A percentile compares a stretch with the other conserved stretches of the same genome.
phyloP scores from a whole-genome alignment of 2,797 vertebrate species.

The Columba guinea region DNA sequence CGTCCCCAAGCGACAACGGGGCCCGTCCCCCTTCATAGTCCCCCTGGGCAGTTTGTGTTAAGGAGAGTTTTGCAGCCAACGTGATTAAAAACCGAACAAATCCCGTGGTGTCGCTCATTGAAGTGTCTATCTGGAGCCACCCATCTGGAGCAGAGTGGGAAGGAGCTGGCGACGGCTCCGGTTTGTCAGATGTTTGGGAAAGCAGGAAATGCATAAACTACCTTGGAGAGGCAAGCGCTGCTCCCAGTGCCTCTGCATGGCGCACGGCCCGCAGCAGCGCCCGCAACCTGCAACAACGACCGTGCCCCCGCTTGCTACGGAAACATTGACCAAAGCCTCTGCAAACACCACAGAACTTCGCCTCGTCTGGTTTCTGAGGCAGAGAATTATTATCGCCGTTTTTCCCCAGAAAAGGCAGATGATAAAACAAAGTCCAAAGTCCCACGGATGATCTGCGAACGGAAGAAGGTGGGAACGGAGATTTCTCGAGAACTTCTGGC shows the following conservation, averaged over 20 bases:
- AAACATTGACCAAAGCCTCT: neutral
- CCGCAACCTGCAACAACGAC: neutral
- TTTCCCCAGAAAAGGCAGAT: neutral
- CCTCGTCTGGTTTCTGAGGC: neutral
- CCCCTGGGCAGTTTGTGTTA: neutral
- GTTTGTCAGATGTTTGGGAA: neutral
- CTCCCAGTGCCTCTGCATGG: neutral
- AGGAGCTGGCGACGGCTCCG: neutral
- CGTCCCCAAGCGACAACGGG: rapidly evolving
- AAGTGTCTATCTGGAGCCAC: neutral
- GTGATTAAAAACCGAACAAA: rapidly evolving
- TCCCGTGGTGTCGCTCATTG: neutral
- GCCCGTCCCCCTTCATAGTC: rapidly evolving
- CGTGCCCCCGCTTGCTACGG: neutral
- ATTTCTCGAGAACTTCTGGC: constrained; percentile 13
- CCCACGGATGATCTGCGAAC: neutral
- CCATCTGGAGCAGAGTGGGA: neutral
- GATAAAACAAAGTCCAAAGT: neutral
- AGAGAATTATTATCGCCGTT: neutral
- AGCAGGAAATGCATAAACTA: neutral
- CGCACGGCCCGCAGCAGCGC: neutral
- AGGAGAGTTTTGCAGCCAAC: neutral
- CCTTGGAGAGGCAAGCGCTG: neutral
- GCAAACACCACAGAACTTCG: neutral
- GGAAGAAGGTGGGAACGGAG: neutral